Conservation (phyloP, 2,888 invertebrate genomes). For the Synergus umbraculus region DNA sequence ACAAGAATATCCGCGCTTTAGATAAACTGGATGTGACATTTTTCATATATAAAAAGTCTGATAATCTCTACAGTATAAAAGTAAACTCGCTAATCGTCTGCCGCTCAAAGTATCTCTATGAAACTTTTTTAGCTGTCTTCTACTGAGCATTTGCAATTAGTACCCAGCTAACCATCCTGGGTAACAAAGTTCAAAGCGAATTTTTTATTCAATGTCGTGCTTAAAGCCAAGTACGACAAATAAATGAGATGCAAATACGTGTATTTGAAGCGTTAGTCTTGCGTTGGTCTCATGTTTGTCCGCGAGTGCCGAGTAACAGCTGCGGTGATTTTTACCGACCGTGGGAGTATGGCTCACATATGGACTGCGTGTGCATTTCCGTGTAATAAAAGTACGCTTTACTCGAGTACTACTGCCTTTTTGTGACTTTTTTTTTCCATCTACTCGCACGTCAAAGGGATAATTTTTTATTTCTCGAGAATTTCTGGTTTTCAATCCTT, state of each 20-base stretch:
- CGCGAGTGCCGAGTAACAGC: constrained; percentile 54
- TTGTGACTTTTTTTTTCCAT: constrained; percentile 37
- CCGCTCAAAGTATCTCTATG: background rate
- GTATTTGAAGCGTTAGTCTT: constrained; percentile 36
- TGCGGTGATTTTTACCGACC: constrained; percentile 64
- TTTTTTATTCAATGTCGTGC: background rate
- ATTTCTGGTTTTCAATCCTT: constrained; percentile 4
- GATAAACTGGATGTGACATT: background rate
- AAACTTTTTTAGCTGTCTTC: background rate
- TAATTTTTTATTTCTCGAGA: background rate
- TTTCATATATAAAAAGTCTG: background rate
- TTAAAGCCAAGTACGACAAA: constrained; percentile 26
- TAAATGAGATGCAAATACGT: constrained; percentile 46
- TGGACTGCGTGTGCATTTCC: constrained; percentile 52
- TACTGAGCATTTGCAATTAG: constrained; percentile 30
- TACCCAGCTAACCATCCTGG: constrained; percentile 33
- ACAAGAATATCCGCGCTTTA: background rate
- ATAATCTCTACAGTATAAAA: background rate
- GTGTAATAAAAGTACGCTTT: constrained; percentile 55
- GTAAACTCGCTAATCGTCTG: background rate
- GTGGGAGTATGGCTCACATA: constrained; percentile 61
- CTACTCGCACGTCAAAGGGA: constrained; percentile 16
- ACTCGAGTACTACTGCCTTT: constrained; percentile 39
- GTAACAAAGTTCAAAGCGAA: constrained; percentile 46
- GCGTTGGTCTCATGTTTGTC: constrained; percentile 48